Percentiles rank a stretch among this genome's conserved stretches.
phyloP scores from a whole-genome alignment of 2,113 vertebrate species.

The Campylorhamphus procurvoides region DNA sequence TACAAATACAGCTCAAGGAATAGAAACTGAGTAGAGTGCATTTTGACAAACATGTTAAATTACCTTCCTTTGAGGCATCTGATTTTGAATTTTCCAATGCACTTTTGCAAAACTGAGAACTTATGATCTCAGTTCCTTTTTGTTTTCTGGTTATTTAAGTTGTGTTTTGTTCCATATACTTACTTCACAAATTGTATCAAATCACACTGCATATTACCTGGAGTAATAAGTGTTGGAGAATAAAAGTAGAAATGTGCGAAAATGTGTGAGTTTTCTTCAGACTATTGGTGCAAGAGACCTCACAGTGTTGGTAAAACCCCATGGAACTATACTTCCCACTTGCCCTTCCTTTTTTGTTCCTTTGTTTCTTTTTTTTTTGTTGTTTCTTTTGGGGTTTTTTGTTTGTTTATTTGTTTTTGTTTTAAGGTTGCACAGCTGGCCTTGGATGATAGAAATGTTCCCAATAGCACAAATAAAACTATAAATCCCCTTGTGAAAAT shows the following conservation, averaged over 20 bases:
- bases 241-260: not conserved
- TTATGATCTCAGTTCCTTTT: not conserved
- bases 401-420: not conserved
- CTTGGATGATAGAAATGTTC: not conserved
- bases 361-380: not conserved
- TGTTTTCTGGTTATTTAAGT: not conserved
- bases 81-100: not conserved
- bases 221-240: not conserved
- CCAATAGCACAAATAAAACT: not conserved
- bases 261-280: not conserved
- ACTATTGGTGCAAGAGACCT: not conserved
- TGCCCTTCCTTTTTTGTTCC: not conserved
- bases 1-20: not conserved
- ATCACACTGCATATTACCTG: not conserved
- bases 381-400: no score
- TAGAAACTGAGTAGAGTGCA: fast-evolving
- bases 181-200: not conserved
- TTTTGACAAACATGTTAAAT: not conserved
- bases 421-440: not conserved
- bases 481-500: not conserved
- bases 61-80: not conserved
- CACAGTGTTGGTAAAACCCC: not conserved
- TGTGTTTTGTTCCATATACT: not conserved
- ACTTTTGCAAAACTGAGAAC: not conserved
- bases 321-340: not conserved